These are phyloP conservation scores for Rhincodon typus DNA, from an alignment of 2,797 vertebrate species.

Conservation along the genomic window DNA sequence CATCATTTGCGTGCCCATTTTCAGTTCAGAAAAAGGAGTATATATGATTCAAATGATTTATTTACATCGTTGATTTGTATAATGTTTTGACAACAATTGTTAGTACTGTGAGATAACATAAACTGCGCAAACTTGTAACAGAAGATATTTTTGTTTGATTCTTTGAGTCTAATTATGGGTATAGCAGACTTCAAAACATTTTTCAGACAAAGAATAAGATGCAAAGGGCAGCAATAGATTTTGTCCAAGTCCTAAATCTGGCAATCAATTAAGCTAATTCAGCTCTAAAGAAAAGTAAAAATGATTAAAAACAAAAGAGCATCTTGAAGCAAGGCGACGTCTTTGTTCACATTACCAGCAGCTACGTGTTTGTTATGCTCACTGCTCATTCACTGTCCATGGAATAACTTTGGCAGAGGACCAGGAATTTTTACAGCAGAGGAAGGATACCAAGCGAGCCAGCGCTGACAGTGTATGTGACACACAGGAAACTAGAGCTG, in stretches of 20 bases:
- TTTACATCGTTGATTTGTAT: background rate
- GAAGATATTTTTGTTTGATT: background rate
- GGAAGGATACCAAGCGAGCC: constrained; percentile 21
- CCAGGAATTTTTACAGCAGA: constrained; percentile 29
- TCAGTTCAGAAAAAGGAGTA: background rate
- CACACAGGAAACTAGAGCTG: constrained; percentile 12
- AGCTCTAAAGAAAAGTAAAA: background rate
- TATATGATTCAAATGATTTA: background rate
- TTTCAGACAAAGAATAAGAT: background rate
- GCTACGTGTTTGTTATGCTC: constrained; percentile 22
- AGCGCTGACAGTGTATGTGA: constrained; percentile 10
- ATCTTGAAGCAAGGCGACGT: background rate
- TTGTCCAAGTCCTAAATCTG: background rate
- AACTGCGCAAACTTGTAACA: background rate
- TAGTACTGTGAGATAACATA: background rate
- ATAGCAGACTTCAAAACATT: background rate
- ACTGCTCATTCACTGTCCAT: constrained; percentile 29
- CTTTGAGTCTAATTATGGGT: background rate
- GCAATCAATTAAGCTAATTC: background rate
- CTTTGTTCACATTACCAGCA: constrained; percentile 23
- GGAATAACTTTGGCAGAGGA: constrained; percentile 31
- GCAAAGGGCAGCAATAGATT: background rate
- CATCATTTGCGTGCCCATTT: background rate
- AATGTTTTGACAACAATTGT: background rate
- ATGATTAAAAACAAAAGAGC: background rate